A percentile compares a stretch with the other conserved stretches of the same genome.
Conservation (phyloP, 2,797 vertebrate species). For the Gouania willdenowi region DNA sequence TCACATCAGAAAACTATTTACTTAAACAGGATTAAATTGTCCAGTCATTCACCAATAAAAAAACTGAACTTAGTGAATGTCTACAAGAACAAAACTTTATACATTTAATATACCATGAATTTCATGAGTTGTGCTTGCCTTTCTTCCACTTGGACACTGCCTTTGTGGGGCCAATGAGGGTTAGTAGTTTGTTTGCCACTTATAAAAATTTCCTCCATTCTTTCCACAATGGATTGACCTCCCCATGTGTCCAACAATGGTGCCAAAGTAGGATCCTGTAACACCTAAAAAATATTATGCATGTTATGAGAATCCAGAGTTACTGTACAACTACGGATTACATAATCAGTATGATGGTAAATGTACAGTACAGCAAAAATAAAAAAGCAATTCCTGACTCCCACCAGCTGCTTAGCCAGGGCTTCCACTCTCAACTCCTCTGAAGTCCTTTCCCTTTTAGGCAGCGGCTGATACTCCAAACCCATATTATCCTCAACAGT, state of each 20-base stretch:
- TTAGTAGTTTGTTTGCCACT: conserved; percentile 31
- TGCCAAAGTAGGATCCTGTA: conserved; percentile 80
- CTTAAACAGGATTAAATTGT: too few relatives aligned
- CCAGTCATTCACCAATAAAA: too few relatives aligned
- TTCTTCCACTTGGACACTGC: conserved; percentile 52
- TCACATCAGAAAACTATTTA: too few relatives aligned
- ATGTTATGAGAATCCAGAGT: too few relatives aligned
- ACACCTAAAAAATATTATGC: conserved; percentile 32
- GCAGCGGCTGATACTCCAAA: conserved; percentile 48
- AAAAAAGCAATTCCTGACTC: conserved; percentile 15
- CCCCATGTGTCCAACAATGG: conserved; percentile 85
- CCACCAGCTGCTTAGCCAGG: conserved; percentile 82
- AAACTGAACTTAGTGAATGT: too few relatives aligned
- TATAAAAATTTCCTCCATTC: conserved; percentile 90
- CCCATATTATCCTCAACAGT: conserved; percentile 16
- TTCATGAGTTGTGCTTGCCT: conserved; percentile 48
- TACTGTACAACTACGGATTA: too few relatives aligned
- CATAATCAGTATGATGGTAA: too few relatives aligned
- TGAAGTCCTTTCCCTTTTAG: conserved; percentile 68
- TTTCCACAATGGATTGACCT: conserved; percentile 85
- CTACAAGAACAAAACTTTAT: too few relatives aligned
- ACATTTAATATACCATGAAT: too few relatives aligned
- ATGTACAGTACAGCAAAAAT: too few relatives aligned
- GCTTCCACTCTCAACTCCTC: conserved; percentile 83
- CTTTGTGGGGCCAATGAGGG: conserved; percentile 52